Base-by-base conservation (phyloP, 2,888 invertebrate genomes). In the Ferrisia virgata region DNA sequence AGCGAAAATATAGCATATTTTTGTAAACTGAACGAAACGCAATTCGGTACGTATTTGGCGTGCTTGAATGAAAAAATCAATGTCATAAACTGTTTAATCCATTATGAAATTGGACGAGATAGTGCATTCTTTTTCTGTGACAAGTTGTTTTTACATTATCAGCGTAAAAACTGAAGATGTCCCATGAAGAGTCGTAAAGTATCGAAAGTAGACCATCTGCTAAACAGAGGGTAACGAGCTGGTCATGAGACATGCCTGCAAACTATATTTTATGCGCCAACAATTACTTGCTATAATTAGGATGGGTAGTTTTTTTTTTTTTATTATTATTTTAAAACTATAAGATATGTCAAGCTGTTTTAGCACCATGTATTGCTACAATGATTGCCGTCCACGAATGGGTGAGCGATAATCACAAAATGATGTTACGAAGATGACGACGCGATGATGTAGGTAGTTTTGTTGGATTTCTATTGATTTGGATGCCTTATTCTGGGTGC, bases 161-260 rank as follows among this genome's bases (percentile, higher is more conserved):
- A 36, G 33, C 36, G 36, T 76, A 76, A 76, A 69, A 36, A 76
- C 72, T 18, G 72, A 28, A 76, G 36, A 76, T 76, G 72, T 76
- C 72, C 72, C 72, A 76, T 22, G 72, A 76, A 76, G 72, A 76
- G 72, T 36, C 15, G n/a, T 36, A 36, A 76, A 76, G 36, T 28
- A 76, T 76, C 72, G 72, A 76, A 76, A 76, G 72, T 76, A 76
- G 72, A 76, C 36, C 72, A 76, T 76, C 72, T 76, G 72, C 72
- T 76, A 76, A 76, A 76, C 72, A 76, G 72, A 76, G 72, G 72
- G 72, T 76, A 76, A 76, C 72, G 72, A 76, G 72, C 72, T 36
- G 18, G 36, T 18, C 72, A 36, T 76, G 72, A 76, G 36, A 36
- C 72, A 76, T 76, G 72, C 72, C 36, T 36, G 15, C 72, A 33